Evolutionary conservation across 2,888 invertebrate genomes (phyloP), one percentile per base, ranked within the genome.

Genomic region (Leucophenga maculata): DNA sequence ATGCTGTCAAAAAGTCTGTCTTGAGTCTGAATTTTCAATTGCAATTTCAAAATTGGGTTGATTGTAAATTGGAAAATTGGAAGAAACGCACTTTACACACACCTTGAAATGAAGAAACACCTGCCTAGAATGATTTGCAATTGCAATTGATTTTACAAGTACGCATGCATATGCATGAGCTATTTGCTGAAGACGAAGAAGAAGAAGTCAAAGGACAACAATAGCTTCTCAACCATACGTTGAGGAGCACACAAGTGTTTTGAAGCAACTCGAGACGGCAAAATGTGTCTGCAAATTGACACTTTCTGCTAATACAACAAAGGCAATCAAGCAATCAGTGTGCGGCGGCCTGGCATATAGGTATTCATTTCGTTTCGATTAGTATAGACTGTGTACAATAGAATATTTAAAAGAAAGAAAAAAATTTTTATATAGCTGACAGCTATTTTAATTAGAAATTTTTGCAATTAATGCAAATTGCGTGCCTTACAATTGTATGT

Each of bases 381-480:
- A 6, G 16, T 1, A n/a, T 50, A 13, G n/a, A 50, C n/a, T n/a
- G n/a, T n/a, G 8, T 2, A 50, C 6, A 50, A 64, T 9, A 60
- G 18, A 46, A 67, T 26, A 26, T 26, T 26, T 26, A 52, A 66
- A 60, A 54, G 32, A 39, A 31, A 65, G 50, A 64, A 59, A 57
- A 14, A 60, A n/a, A n/a, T n/a, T n/a, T n/a, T n/a, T 9, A 54
- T 20, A 69, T 70, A 70, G 48, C 46, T 83, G 84, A 82, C 81
- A 77, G 82, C 81, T 82, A 84, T 85, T 84, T 84, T 84, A 84
- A 84, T 84, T 84, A 80, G 82, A 84, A 85, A 82, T 83, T 79
- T 80, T 80, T 79, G 79, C 80, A 80, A 82, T 85, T 82, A 82
- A 83, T 82, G 80, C 74, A 79, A 80, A 80, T 83, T 80, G 84